These are phyloP conservation scores for Idaea aversata DNA, from an alignment of 2,888 invertebrate species.

Conservation along the genomic window DNA sequence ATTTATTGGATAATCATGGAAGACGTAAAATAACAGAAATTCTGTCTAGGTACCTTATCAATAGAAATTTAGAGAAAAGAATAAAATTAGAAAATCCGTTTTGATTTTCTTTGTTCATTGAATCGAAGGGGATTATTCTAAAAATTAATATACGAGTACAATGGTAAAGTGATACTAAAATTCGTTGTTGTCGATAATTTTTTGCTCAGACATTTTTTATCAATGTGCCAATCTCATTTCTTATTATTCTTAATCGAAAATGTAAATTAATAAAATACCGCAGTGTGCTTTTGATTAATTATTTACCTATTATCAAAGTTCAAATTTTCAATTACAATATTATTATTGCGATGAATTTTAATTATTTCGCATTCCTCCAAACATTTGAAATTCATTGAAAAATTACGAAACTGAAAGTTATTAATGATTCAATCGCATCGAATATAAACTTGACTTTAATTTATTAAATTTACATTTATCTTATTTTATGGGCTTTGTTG, in stretches of 20 bases:
- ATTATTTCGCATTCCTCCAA: not conserved
- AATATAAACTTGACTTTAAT: not conserved
- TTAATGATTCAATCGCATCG: not conserved
- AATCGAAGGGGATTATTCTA: no score
- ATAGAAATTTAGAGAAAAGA: no score
- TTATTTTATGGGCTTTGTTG: not conserved
- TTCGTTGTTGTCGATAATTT: no score
- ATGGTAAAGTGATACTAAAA: no score
- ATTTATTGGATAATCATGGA: no score
- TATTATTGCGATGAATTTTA: not conserved
- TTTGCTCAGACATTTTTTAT: no score
- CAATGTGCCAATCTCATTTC: no score
- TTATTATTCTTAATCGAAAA: not conserved
- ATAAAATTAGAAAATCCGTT: no score
- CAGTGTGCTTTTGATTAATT: not conserved
- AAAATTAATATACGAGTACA: no score
- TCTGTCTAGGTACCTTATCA: no score
- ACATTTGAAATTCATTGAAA: conserved; percentile 2
- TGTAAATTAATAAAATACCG: not conserved
- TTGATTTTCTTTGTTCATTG: no score
- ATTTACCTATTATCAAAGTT: not conserved
- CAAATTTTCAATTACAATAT: not conserved
- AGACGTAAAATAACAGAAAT: no score
- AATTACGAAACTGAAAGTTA: not conserved
- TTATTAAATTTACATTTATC: not conserved